These are phyloP conservation scores for Aethina tumida DNA, from an alignment of 1,140 invertebrate species.

Conservation along the genomic window DNA sequence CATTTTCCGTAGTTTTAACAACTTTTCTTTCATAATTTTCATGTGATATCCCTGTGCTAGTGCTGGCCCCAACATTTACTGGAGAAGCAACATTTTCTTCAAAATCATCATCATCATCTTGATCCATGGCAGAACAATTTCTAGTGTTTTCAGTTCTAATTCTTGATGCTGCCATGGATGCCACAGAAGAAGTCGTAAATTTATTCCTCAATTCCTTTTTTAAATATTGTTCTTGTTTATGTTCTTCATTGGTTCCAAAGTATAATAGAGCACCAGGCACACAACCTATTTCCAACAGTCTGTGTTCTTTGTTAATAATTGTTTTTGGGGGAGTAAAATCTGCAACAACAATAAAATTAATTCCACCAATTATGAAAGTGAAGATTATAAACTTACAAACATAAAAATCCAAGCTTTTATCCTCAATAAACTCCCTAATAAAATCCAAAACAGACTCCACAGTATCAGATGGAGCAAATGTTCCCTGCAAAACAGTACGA, in stretches of 20 bases:
- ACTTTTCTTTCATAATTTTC: constrained; percentile 19
- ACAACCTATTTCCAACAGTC: constrained; percentile 56
- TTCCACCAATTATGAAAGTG: constrained; percentile 7
- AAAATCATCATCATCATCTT: constrained; percentile 9
- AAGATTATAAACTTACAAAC: constrained; percentile 52
- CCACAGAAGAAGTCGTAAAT: constrained; percentile 37
- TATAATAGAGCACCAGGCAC: constrained; percentile 67
- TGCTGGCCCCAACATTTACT: constrained; percentile 28
- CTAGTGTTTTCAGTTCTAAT: constrained; percentile 25
- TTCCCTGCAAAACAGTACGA: constrained; percentile 66
- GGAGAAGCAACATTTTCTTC: constrained; percentile 9
- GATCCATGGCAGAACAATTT: constrained; percentile 2
- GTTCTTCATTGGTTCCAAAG: constrained; percentile 43
- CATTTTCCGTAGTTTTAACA: constrained; percentile 26
- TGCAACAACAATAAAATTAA: constrained; percentile 37
- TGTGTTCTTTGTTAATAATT: constrained; percentile 43
- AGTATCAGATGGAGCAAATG: constrained; percentile 62
- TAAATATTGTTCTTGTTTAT: constrained; percentile 25
- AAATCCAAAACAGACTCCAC: constrained; percentile 57
- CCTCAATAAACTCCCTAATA: constrained; percentile 53
- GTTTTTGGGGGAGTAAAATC: constrained; percentile 67
- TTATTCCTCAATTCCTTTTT: constrained; percentile 37
- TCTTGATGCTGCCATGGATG: constrained; percentile 37
- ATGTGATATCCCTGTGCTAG: constrained; percentile 15
- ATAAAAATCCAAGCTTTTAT: constrained; percentile 52